Percentiles rank a stretch among this genome's conserved stretches.
Evolutionary conservation across 2,797 vertebrate genomes (phyloP).

Genomic region (Lagocephalus sceleratus): DNA sequence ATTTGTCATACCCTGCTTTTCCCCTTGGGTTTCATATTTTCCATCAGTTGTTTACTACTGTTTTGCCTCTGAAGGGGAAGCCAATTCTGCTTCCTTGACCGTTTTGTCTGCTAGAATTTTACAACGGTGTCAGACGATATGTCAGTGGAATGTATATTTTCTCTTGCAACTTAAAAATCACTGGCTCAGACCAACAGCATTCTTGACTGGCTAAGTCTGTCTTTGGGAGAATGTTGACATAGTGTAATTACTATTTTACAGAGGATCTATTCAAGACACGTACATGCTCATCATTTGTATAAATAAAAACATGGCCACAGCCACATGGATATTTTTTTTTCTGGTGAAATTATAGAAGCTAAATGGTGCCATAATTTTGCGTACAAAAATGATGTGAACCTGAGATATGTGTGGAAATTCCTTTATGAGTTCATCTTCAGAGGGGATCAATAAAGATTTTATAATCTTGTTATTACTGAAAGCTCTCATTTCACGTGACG

Average conservation of each 20-base stretch:
- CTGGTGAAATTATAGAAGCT: slow-evolving; percentile 64
- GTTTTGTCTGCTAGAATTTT: slow-evolving; percentile 55
- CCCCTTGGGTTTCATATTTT: slow-evolving; percentile 66
- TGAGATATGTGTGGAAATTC: slow-evolving; percentile 68
- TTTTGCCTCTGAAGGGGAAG: slow-evolving; percentile 71
- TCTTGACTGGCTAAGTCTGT: slow-evolving; percentile 46
- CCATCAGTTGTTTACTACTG: slow-evolving; percentile 69
- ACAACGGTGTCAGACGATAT: slow-evolving; percentile 53
- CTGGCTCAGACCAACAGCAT: slow-evolving; percentile 43
- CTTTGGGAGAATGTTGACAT: slow-evolving; percentile 60
- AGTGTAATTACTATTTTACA: slow-evolving; percentile 64
- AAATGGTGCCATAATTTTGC: slow-evolving; percentile 69
- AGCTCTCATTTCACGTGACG: slow-evolving; percentile 58
- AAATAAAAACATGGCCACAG: slow-evolving; percentile 69
- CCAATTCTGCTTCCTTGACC: slow-evolving; percentile 70
- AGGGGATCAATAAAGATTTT: slow-evolving; percentile 75
- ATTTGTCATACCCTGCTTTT: slow-evolving; percentile 66
- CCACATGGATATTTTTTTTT: slow-evolving; percentile 54
- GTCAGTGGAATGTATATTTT: slow-evolving; percentile 69
- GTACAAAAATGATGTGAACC: slow-evolving; percentile 54
- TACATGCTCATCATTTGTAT: slow-evolving; percentile 68
- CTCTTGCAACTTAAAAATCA: slow-evolving; percentile 52
- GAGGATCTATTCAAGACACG: slow-evolving; percentile 53
- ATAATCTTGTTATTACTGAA: slow-evolving; percentile 71
- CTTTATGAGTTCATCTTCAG: slow-evolving; percentile 69